Evolutionary conservation across 2,113 vertebrate genomes (phyloP).

Genomic region (Bambusicola thoracicus): DNA sequence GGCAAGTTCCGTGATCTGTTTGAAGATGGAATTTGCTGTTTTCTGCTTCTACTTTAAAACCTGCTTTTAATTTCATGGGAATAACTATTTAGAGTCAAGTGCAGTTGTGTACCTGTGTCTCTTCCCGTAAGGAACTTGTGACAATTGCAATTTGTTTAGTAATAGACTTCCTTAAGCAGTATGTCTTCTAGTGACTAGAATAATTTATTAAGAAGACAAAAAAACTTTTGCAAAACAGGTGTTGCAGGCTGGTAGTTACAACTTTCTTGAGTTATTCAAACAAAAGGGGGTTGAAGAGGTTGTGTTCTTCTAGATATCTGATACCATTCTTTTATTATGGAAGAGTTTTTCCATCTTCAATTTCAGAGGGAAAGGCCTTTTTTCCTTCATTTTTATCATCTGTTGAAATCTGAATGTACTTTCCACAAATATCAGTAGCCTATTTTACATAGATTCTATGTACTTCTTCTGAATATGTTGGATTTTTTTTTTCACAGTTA

Average conservation of each 20-base stretch:
- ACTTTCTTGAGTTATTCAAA: not conserved
- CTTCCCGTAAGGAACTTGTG: not conserved
- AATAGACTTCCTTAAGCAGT: not conserved
- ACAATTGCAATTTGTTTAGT: not conserved
- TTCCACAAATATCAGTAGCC: not conserved
- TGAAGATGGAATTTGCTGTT: not conserved
- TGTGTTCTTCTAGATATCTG: not conserved
- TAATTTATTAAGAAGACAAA: not conserved
- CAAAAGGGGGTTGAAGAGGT: not conserved
- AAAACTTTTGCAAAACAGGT: not conserved
- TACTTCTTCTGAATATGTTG: not conserved
- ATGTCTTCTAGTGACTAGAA: not conserved
- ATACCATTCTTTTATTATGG: not conserved
- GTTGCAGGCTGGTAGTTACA: not conserved
- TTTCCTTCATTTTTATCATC: not conserved
- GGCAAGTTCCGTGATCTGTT: not conserved
- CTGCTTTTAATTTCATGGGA: not conserved
- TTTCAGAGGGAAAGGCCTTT: not conserved
- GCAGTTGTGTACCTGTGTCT: not conserved
- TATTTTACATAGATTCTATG: not conserved
- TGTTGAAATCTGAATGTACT: not conserved
- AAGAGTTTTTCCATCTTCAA: not conserved
- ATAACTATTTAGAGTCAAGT: not conserved
- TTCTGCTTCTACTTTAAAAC: not conserved
- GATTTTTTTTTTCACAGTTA: not conserved